Conservation (phyloP, 2,888 invertebrate genomes). For the Mimachlamys varia region DNA sequence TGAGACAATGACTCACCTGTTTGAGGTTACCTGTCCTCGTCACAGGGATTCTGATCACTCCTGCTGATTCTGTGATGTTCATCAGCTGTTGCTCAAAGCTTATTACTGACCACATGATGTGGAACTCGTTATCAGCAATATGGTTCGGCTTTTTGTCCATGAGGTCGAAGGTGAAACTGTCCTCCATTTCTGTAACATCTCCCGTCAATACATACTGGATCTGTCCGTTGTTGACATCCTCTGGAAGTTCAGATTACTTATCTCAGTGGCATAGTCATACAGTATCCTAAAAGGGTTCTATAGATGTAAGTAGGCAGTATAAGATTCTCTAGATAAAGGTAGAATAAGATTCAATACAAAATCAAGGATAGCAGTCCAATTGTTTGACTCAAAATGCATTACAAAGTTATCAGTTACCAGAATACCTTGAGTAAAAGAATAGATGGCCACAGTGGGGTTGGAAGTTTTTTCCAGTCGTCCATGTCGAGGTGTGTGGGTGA, state of each 20-base stretch:
- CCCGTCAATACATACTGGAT: conserved; percentile 74
- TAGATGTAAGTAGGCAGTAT: too few relatives aligned
- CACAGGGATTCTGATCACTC: conserved; percentile 74
- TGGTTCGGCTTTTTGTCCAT: conserved; percentile 76
- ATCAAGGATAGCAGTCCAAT: too few relatives aligned
- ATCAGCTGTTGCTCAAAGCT: conserved; percentile 66
- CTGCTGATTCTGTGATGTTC: conserved; percentile 75
- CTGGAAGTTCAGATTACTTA: conserved; percentile 57
- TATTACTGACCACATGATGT: conserved; percentile 77
- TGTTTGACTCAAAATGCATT: too few relatives aligned
- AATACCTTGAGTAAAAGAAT: conserved; percentile 75
- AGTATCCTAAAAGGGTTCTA: too few relatives aligned
- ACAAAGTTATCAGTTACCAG: too few relatives aligned
- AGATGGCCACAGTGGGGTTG: conserved; percentile 61
- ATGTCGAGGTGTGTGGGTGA: conserved; percentile 69
- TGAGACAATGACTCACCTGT: conserved; percentile 64
- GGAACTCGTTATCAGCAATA: conserved; percentile 74
- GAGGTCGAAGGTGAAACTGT: conserved; percentile 77
- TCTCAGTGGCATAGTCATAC: background rate
- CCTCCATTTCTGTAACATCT: conserved; percentile 64
- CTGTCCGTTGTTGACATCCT: conserved; percentile 73
- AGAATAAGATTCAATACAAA: too few relatives aligned
- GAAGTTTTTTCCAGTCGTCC: conserved; percentile 72
- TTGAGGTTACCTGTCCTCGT: conserved; percentile 74
- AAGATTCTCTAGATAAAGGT: too few relatives aligned